Conservation (phyloP, 2,797 vertebrate genomes). For the Sarcoramphus papa region DNA sequence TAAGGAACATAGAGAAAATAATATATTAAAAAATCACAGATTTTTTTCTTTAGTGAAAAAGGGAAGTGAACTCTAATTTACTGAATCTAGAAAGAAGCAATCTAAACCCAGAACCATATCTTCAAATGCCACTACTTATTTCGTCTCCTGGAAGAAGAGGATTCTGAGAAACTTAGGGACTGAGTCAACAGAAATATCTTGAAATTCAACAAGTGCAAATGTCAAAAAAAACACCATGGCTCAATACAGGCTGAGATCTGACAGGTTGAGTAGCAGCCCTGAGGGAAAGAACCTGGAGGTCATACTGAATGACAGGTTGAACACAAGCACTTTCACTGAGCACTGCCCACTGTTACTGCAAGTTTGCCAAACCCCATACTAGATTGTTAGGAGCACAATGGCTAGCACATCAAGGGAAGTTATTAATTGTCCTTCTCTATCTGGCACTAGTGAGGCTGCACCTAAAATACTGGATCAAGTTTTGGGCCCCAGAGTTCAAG, state of each 20-base stretch:
- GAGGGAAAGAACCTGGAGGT: background rate
- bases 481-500: background rate
- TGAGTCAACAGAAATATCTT: background rate
- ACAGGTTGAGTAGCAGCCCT: background rate
- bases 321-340: background rate
- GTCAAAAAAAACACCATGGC: background rate
- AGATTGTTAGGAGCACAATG: background rate
- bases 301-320: background rate
- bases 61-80: background rate
- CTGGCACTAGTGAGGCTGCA: background rate
- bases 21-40: background rate
- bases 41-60: background rate
- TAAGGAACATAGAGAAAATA: background rate
- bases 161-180: background rate
- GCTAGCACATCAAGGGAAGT: background rate
- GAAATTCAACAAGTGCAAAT: background rate
- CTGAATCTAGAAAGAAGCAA: background rate
- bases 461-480: background rate
- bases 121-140: background rate
- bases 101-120: background rate
- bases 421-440: background rate
- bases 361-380: background rate
- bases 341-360: background rate
- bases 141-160: background rate
- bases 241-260: background rate